Evolutionary conservation across 1,140 invertebrate genomes (phyloP).

Genomic region (Maniola jurtina): DNA sequence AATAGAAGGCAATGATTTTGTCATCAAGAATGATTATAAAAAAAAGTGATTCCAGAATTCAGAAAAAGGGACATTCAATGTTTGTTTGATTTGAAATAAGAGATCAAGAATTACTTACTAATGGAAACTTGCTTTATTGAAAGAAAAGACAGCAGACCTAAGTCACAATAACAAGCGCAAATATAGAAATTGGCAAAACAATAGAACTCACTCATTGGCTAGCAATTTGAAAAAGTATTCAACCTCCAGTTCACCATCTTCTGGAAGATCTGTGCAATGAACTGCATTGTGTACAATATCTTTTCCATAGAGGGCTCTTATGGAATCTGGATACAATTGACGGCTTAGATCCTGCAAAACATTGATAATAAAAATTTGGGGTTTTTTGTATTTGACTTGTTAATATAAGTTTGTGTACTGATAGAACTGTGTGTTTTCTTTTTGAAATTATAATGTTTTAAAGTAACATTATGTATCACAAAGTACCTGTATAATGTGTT

Average conservation of each 20-base stretch:
- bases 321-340: slow-evolving; percentile 88
- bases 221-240: slow-evolving; percentile 90
- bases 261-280: slow-evolving; percentile 94
- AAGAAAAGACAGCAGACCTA: too few relatives aligned
- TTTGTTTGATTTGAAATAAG: too few relatives aligned
- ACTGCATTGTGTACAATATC: slow-evolving; percentile 92
- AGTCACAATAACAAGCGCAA: too few relatives aligned
- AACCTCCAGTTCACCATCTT: slow-evolving; percentile 91
- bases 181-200: neutral
- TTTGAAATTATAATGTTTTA: neutral
- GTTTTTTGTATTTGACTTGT: neutral
- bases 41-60: slow-evolving; percentile 37
- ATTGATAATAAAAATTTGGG: slow-evolving; percentile 1
- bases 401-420: too few relatives aligned
- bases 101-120: too few relatives aligned
- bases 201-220: slow-evolving; percentile 45
- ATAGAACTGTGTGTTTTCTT: too few relatives aligned
- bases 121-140: too few relatives aligned
- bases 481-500: too few relatives aligned
- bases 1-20: slow-evolving; percentile 75
- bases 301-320: slow-evolving; percentile 91
- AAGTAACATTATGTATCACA: too few relatives aligned
- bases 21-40: slow-evolving; percentile 67
- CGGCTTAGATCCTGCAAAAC: slow-evolving; percentile 88
- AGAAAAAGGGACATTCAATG: too few relatives aligned